These are phyloP conservation scores for Drosophila subquinaria DNA, from an alignment of 2,888 invertebrate species.

Conservation along the genomic window DNA sequence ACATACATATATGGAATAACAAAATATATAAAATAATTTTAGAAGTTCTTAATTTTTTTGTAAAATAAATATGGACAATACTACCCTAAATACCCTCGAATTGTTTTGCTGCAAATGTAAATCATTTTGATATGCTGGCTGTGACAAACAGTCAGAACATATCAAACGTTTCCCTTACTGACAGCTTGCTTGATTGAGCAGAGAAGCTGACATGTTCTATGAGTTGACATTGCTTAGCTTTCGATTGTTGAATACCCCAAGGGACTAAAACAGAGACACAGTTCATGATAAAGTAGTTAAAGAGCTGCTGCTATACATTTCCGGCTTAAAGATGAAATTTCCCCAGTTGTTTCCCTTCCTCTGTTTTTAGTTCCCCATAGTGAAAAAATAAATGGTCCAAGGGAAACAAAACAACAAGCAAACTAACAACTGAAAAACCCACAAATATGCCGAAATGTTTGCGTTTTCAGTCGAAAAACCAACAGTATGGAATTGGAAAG, in stretches of 20 bases:
- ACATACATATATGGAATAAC: not conserved
- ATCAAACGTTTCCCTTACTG: constrained; percentile 35
- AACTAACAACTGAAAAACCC: constrained; percentile 36
- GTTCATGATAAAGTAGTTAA: constrained; percentile 21
- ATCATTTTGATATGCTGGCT: constrained; percentile 1
- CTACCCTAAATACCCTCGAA: not conserved
- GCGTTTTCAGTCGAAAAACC: constrained; percentile 36
- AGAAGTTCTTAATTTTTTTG: not conserved
- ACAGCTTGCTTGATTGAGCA: constrained; percentile 47
- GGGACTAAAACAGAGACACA: not conserved
- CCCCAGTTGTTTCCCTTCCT: constrained; percentile 13
- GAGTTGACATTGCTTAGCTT: constrained; percentile 6
- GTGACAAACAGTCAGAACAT: constrained; percentile 29
- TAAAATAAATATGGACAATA: not conserved
- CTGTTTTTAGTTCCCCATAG: not conserved
- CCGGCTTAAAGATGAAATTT: constrained; percentile 7
- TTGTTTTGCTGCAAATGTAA: not conserved
- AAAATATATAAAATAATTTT: not conserved
- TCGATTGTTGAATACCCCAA: constrained; percentile 5
- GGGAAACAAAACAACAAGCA: constrained; percentile 5
- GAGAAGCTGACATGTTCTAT: constrained; percentile 18
- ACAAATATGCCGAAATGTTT: constrained; percentile 57
- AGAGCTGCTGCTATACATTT: constrained; percentile 16
- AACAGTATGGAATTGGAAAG: constrained; percentile 35
- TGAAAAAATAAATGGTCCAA: constrained; percentile 17